Evolutionary conservation across 2,797 vertebrate species (phyloP), one percentile per base, ranked within the genome.

Genomic region (Hozukius guyotensis): DNA sequence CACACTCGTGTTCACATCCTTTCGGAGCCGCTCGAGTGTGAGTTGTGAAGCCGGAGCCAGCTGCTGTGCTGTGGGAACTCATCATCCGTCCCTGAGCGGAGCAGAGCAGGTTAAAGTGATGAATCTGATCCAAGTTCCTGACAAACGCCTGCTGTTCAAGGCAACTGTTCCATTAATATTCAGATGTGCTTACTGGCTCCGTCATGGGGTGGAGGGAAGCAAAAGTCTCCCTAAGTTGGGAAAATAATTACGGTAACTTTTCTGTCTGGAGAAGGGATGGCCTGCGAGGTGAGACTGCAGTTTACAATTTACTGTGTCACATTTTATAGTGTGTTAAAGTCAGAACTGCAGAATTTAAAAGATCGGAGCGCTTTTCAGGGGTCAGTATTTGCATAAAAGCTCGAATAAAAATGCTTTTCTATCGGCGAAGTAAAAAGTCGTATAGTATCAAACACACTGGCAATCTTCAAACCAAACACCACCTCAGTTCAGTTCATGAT

Each of bases 71-170:
- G 77, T 31, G 84, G 87, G 77, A 88, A 82, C 89, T 86, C 89
- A 87, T 92, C 92, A 76, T 86, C 85, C 75, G 68, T 89, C 90
- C 89, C 81, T 52, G 84, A 82, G 83, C 71, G 18, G 70, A 88
- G 82, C 75, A 27, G 82, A 90, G 88, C 88, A 89, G 87, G 91
- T 92, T 94, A 92, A 93, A 91, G 90, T 87, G 86, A 94, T 95
- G 92, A 92, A 92, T 95, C 91, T 81, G 91, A 91, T 93, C 91
- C 87, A 84, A 86, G 84, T 83, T 91, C 87, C 91, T 94, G 94
- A 94, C 94, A 95, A 87, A 90, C 81, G 89, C 93, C 94, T 90
- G 93, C 94, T 94, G 94, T 93, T 95, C 91, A 88, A 88, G 90
- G 91, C 90, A 91, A 93, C 92, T 77, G 84, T 82, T 75, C 83